Percentiles rank a stretch among this genome's conserved stretches.
Conservation (phyloP, 92 coral and sea anemone genomes). For the Muricea muricata region DNA sequence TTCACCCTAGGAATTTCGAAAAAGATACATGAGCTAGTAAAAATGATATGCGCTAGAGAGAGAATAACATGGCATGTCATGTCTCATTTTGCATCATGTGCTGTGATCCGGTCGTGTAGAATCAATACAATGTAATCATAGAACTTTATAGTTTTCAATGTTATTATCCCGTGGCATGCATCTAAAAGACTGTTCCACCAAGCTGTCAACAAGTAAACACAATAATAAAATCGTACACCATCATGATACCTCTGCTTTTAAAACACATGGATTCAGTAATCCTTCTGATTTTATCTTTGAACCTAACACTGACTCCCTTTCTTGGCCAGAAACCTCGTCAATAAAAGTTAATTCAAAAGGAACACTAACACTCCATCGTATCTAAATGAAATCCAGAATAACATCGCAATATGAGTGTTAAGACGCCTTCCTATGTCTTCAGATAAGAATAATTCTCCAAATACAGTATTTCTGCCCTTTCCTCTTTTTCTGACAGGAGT, state of each 20-base stretch:
- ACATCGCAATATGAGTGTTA: no score
- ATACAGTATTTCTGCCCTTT: no score
- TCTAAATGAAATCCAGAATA: neutral
- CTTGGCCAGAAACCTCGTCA: neutral
- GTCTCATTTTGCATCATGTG: no score
- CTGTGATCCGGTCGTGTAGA: no score
- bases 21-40: neutral
- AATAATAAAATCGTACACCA: neutral
- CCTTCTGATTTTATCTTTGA: conserved; percentile 44
- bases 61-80: no score
- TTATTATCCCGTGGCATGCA: no score
- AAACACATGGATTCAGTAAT: conserved; percentile 36
- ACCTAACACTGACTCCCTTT: conserved; percentile 12
- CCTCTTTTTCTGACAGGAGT: no score
- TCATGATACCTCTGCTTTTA: conserved; percentile 8
- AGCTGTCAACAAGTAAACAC: no score
- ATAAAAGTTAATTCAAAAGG: conserved; percentile 34
- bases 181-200: no score
- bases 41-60: no score
- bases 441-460: neutral
- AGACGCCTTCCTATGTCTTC: neutral
- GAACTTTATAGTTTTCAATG: no score
- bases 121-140: no score
- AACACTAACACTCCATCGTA: conserved; percentile 18
- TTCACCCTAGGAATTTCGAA: neutral